Base-by-base conservation (phyloP, 2,113 vertebrate genomes). In the Pipa parva region DNA sequence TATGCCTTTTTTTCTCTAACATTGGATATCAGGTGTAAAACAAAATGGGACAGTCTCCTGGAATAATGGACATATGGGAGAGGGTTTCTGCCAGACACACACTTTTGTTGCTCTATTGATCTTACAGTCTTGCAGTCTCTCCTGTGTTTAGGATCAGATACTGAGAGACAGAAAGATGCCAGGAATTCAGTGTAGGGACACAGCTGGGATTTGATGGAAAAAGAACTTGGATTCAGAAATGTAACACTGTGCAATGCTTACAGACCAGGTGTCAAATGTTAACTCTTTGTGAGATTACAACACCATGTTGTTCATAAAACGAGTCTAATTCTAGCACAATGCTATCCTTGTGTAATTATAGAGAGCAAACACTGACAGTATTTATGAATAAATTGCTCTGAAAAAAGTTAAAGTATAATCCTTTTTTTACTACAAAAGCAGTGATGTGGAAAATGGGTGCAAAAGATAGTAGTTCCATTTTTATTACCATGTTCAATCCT, bases 11-110 rank as follows among this genome's bases (percentile, higher is more conserved):
- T 80, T 79, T 81, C 80, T 76, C 74, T 74, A 80, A 80, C 73
- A 83, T 78, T 73, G 82, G 78, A 81, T 77, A 80, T 79, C 79
- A 80, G 79, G 74, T 82, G 77, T 83, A 75, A 76, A 80, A 80
- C 75, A 79, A 77, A 70, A 70, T 70, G 31, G 73, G 81, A 75
- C 74, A 84, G 75, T 83, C 77, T 83, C 76, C 83, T 74, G 36
- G 61, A 70, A 70, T 82, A 81, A 85, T 75, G 77, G 73, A 77
- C 74, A 79, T 82, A 74, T 80, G 72, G 79, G 80, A 83, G 79
- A 73, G 73, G 29, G 29, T 77, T 76, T 77, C 75, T 82, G 79
- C 77, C 75, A 82, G 73, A 79, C 71, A 81, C 78, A 74, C 73
- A 81, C 75, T 71, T 71, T 76, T 79, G 74, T 72, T 76, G 74